Percentiles rank a stretch among this genome's conserved stretches.
These are phyloP conservation scores for Callimorpha dominula DNA, from an alignment of 2,888 invertebrate genomes.

Conservation along the genomic window DNA sequence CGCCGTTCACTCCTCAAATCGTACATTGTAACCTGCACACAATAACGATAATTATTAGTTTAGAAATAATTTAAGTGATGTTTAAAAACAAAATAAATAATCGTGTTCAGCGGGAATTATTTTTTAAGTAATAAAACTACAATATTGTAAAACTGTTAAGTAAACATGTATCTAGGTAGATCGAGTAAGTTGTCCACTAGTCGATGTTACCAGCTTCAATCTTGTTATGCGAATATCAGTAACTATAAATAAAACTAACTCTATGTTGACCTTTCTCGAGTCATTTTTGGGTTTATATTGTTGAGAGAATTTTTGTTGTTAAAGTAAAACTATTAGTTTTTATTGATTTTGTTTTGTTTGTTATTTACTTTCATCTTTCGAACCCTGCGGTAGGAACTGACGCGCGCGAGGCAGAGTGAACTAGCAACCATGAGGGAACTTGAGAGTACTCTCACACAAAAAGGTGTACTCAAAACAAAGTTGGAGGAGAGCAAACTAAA, in stretches of 20 bases:
- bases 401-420: slow-evolving; percentile 76
- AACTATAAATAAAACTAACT: slow-evolving; percentile 67
- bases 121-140: slow-evolving; percentile 81
- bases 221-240: slow-evolving; percentile 81
- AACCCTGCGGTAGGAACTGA: slow-evolving; percentile 76
- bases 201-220: slow-evolving; percentile 82
- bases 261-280: slow-evolving; percentile 76
- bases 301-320: slow-evolving; percentile 74
- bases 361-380: slow-evolving; percentile 71
- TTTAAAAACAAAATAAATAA: slow-evolving; percentile 74
- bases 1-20: slow-evolving; percentile 61
- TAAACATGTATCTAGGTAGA: slow-evolving; percentile 84
- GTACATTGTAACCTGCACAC: slow-evolving; percentile 80
- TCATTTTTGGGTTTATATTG: slow-evolving; percentile 78
- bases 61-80: slow-evolving; percentile 83
- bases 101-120: slow-evolving; percentile 85
- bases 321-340: slow-evolving; percentile 71
- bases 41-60: slow-evolving; percentile 80
- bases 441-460: slow-evolving; percentile 69
- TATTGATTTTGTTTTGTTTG: slow-evolving; percentile 64
- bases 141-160: slow-evolving; percentile 84
- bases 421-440: slow-evolving; percentile 75
- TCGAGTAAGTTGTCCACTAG: slow-evolving; percentile 83
- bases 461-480: slow-evolving; percentile 72
- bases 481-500: slow-evolving; percentile 79